phyloP scores from a whole-genome alignment of 2,113 vertebrate genomes.

The Halichoerus grypus region DNA sequence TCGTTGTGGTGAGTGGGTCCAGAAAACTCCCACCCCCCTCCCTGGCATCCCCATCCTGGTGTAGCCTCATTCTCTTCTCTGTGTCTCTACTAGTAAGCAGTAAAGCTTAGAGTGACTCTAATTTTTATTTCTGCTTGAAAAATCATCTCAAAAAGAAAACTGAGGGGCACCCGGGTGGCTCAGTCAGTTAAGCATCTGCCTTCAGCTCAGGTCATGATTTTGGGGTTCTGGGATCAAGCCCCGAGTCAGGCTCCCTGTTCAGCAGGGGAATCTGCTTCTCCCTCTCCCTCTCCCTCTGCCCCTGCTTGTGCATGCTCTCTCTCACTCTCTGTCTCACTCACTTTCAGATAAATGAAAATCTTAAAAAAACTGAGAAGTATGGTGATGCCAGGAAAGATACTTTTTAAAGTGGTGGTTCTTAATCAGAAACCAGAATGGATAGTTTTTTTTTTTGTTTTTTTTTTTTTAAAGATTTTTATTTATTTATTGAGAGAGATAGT shows the following conservation, averaged over 20 bases:
- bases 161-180: too few relatives aligned
- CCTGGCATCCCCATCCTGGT: not conserved
- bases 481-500: too few relatives aligned
- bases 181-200: too few relatives aligned
- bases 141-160: not conserved
- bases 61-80: not conserved
- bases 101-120: not conserved
- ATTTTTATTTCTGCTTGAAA: conserved; percentile 34
- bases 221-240: too few relatives aligned
- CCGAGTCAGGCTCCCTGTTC: too few relatives aligned
- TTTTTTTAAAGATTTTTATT: too few relatives aligned
- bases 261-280: too few relatives aligned
- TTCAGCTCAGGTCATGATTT: too few relatives aligned
- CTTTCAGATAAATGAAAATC: too few relatives aligned
- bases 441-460: not conserved
- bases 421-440: not conserved
- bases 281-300: too few relatives aligned
- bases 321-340: too few relatives aligned
- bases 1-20: not conserved
- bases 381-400: not conserved
- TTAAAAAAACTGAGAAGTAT: not conserved
- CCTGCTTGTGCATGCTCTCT: too few relatives aligned
- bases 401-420: not conserved
- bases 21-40: not conserved
- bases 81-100: not conserved